Percentiles rank a stretch among this genome's conserved stretches.
Conservation (phyloP, 2,113 vertebrate genomes). For the Chamaetylas fuelleborni region DNA sequence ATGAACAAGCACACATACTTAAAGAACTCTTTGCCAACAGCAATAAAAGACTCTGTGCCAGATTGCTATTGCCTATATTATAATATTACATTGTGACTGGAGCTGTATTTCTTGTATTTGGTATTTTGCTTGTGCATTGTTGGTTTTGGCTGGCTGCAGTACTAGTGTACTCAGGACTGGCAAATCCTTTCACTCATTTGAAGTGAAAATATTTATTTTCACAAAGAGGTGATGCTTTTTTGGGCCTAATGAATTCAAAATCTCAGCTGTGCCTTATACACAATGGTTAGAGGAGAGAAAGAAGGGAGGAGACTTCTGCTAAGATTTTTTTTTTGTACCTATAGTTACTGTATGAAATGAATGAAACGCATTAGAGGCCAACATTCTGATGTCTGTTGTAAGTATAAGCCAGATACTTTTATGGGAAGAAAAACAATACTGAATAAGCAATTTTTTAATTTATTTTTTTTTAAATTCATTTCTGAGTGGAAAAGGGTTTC, state of each 20-base stretch:
- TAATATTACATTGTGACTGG: not conserved
- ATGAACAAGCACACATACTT: not conserved
- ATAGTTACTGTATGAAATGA: not conserved
- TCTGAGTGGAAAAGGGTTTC: not conserved
- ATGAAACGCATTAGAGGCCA: not conserved
- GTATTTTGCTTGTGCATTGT: conserved; percentile 2
- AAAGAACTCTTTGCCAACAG: conserved; percentile 11
- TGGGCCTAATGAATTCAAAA: not conserved
- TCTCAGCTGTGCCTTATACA: not conserved
- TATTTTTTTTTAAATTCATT: not conserved
- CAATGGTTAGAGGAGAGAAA: not conserved
- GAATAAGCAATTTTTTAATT: not conserved
- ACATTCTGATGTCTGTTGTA: not conserved
- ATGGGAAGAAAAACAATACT: not conserved
- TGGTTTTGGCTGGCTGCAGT: conserved; percentile 4
- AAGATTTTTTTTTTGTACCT: not conserved
- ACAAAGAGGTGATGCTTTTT: not conserved
- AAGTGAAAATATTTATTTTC: not conserved
- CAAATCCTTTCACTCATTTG: conserved; percentile 14
- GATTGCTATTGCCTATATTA: conserved; percentile 5
- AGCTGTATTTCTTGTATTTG: not conserved
- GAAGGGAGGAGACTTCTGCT: not conserved
- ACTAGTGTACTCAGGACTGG: not conserved
- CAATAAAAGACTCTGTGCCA: conserved; percentile 44
- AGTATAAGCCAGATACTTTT: not conserved